A percentile compares a stretch with the other conserved stretches of the same genome.
Conservation (phyloP, 1,140 invertebrate species). For the Trichoplusia ni region DNA sequence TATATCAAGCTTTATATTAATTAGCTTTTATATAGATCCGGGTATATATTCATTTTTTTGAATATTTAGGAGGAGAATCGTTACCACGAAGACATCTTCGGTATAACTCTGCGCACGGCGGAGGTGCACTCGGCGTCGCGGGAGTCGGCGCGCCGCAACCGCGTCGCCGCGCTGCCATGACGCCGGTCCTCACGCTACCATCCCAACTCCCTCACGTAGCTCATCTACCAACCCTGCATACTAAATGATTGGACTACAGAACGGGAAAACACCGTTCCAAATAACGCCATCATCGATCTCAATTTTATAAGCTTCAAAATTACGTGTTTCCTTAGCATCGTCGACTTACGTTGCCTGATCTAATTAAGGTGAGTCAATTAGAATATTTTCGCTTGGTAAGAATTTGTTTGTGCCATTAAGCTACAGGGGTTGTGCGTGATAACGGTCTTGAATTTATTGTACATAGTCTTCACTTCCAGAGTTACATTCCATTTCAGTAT, state of each 20-base stretch:
- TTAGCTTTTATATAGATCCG: too few relatives aligned
- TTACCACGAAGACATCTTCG: conserved; percentile 98
- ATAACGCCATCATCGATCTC: neutral
- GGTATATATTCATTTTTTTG: neutral
- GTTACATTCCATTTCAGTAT: conserved; percentile 35
- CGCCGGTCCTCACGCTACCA: conserved; percentile 72
- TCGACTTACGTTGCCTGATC: conserved; percentile 9
- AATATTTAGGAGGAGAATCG: conserved; percentile 92
- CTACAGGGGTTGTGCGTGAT: conserved; percentile 49
- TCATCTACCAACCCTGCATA: conserved; percentile 18
- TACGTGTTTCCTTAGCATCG: conserved; percentile 12
- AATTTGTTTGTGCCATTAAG: conserved; percentile 10
- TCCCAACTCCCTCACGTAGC: conserved; percentile 41
- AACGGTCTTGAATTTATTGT: conserved; percentile 39
- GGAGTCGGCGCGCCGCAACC: conserved; percentile 88
- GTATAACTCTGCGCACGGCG: conserved; percentile 94
- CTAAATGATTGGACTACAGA: too few relatives aligned
- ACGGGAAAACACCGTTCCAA: too few relatives aligned
- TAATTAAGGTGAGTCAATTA: conserved; percentile 42
- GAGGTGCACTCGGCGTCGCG: conserved; percentile 93
- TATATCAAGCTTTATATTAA: too few relatives aligned
- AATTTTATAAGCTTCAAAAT: conserved; percentile 7
- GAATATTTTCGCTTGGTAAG: conserved; percentile 34
- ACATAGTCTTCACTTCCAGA: conserved; percentile 32
- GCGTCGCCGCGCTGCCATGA: conserved; percentile 85